Percentiles rank a stretch among this genome's conserved stretches.
Conservation (phyloP, 2,888 invertebrate species). For the Parnassius mnemosyne region DNA sequence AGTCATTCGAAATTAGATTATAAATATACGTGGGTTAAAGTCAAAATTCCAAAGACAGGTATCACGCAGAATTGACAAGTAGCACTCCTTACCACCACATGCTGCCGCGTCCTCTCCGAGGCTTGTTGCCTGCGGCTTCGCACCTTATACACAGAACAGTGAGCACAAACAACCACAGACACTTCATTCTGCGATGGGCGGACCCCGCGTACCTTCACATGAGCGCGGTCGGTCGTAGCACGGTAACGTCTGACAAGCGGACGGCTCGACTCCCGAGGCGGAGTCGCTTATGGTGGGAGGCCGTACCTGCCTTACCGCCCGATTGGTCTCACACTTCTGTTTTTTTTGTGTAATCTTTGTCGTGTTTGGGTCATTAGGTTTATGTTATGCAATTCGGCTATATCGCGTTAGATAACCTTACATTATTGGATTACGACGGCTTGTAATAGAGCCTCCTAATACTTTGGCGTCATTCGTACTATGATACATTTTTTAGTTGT, state of each 20-base stretch:
- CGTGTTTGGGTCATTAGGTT: conserved; percentile 62
- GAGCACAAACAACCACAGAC: conserved; percentile 78
- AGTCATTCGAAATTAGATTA: conserved; percentile 13
- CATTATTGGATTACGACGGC: conserved; percentile 29
- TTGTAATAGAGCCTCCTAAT: conserved; percentile 10
- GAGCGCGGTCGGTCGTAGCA: conserved; percentile 67
- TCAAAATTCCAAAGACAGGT: conserved; percentile 14
- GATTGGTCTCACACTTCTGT: conserved; percentile 62
- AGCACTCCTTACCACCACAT: conserved; percentile 92
- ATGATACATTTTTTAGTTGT: no score
- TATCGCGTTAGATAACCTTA: conserved; percentile 38
- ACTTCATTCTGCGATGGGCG: conserved; percentile 77
- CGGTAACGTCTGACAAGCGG: conserved; percentile 60
- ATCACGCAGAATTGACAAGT: conserved; percentile 25
- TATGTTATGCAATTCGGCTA: conserved; percentile 45
- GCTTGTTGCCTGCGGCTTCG: conserved; percentile 80
- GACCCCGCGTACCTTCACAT: conserved; percentile 55
- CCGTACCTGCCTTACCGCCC: conserved; percentile 65
- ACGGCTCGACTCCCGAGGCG: conserved; percentile 55
- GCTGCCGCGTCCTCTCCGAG: conserved; percentile 90
- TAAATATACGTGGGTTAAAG: conserved; percentile 14
- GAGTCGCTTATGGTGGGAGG: conserved; percentile 70
- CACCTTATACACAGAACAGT: conserved; percentile 76
- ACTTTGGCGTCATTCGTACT: no score
- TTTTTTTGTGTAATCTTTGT: conserved; percentile 48